phyloP scores from a whole-genome alignment of 2,113 vertebrate genomes.

The Xyliphius kryptos region DNA sequence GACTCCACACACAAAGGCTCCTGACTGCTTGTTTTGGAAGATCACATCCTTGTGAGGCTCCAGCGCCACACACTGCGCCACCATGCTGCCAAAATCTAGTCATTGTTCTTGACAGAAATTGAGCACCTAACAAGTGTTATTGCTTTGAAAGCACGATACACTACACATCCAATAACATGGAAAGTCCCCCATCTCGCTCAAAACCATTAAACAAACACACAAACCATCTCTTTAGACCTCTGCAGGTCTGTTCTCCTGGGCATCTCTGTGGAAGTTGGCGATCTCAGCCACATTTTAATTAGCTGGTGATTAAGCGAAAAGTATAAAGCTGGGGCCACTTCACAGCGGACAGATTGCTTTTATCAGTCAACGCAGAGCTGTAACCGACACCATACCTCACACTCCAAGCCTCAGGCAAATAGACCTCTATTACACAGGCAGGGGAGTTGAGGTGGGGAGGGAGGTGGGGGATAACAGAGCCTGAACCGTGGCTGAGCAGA shows the following conservation, averaged over 20 bases:
- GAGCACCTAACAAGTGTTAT: no score
- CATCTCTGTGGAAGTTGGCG: slow-evolving; percentile 3
- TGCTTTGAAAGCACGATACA: no score
- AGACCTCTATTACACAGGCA: slow-evolving; percentile 7
- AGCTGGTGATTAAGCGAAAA: slow-evolving; percentile 30
- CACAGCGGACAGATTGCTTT: slow-evolving; percentile 26
- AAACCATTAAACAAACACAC: no score
- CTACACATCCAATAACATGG: no score
- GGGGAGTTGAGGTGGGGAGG: no score
- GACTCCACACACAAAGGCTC: no score
- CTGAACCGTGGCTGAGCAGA: neutral
- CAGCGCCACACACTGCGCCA: no score
- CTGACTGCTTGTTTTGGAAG: no score
- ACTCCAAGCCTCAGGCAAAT: slow-evolving; percentile 11
- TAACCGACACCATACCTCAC: slow-evolving; percentile 12
- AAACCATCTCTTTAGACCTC: neutral
- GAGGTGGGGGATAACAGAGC: neutral
- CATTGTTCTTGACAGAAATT: no score
- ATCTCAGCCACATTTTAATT: slow-evolving; percentile 34
- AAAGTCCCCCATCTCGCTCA: no score
- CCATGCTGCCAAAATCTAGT: no score
- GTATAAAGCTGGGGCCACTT: slow-evolving; percentile 19
- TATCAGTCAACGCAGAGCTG: slow-evolving; percentile 23
- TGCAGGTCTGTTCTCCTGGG: neutral
- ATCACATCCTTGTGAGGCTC: no score